Conservation (phyloP, 1,140 invertebrate genomes). For the Saccostrea echinata region DNA sequence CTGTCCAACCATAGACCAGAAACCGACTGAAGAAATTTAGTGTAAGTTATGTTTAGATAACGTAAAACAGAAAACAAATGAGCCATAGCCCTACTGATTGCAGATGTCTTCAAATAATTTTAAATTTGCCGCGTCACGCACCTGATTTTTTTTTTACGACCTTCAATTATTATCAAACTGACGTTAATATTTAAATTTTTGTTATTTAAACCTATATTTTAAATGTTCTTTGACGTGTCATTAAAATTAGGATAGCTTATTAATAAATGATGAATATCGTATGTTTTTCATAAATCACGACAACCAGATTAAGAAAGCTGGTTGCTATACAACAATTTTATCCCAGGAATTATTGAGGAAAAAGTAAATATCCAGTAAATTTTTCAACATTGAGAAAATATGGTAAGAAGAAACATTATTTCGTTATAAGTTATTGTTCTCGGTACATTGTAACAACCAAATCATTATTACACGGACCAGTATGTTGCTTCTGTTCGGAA, state of each 20-base stretch:
- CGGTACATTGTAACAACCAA: background rate
- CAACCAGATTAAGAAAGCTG: background rate
- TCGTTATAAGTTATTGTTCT: background rate
- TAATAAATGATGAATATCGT: background rate
- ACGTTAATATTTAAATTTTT: too few species aligned
- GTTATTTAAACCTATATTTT: too few species aligned
- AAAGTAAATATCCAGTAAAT: background rate
- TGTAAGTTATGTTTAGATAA: too few species aligned
- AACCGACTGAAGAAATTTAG: too few species aligned
- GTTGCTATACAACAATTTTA: conserved; percentile 28
- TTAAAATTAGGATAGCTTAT: background rate
- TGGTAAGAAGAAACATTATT: conserved; percentile 6
- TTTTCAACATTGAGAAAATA: background rate
- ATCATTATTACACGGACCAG: background rate
- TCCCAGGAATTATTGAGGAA: background rate
- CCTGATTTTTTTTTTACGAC: conserved; percentile 18
- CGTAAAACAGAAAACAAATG: too few species aligned
- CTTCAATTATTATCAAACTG: background rate
- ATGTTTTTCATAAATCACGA: background rate
- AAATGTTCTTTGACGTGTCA: too few species aligned
- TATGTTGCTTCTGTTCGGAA: background rate
- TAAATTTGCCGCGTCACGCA: conserved; percentile 21
- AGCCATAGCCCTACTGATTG: too few species aligned
- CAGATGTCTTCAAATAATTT: background rate
- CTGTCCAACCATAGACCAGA: too few species aligned